phyloP scores from a whole-genome alignment of 1,140 invertebrate genomes.

The Heliconius hermathena region DNA sequence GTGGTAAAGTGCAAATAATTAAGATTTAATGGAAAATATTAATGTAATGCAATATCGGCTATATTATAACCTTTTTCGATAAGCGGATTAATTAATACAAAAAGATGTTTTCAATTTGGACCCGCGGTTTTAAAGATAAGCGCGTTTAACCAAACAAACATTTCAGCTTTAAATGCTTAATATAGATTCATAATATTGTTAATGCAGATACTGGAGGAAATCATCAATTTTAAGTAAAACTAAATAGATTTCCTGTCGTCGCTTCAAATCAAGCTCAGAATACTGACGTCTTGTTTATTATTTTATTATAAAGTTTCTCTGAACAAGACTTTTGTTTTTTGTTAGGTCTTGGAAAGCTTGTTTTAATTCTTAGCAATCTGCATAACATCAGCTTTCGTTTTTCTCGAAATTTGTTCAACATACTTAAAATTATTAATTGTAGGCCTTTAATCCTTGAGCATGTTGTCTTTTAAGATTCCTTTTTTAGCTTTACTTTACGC shows the following conservation, averaged over 20 bases:
- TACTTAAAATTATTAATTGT: neutral
- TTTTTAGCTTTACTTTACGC: conserved; percentile 50
- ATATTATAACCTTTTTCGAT: no score
- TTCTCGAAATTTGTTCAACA: neutral
- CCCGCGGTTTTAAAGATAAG: no score
- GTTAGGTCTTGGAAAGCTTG: neutral
- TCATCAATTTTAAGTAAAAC: neutral
- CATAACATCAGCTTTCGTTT: neutral
- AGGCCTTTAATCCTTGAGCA: neutral
- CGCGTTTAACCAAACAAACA: no score
- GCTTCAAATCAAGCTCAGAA: neutral
- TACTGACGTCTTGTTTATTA: neutral
- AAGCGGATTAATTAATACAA: no score
- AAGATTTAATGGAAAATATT: no score
- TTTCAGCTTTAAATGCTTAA: no score
- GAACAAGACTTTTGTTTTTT: neutral
- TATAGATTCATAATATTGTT: neutral
- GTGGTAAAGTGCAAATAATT: no score
- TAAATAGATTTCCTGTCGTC: neutral
- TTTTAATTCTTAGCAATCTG: conserved; percentile 6
- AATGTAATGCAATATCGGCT: no score
- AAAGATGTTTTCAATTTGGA: no score
- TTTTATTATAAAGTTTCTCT: neutral
- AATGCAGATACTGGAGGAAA: neutral
- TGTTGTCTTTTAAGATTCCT: conserved; percentile 31